Base-by-base conservation (phyloP, 2,888 invertebrate genomes). In the Clusia tigrina region DNA sequence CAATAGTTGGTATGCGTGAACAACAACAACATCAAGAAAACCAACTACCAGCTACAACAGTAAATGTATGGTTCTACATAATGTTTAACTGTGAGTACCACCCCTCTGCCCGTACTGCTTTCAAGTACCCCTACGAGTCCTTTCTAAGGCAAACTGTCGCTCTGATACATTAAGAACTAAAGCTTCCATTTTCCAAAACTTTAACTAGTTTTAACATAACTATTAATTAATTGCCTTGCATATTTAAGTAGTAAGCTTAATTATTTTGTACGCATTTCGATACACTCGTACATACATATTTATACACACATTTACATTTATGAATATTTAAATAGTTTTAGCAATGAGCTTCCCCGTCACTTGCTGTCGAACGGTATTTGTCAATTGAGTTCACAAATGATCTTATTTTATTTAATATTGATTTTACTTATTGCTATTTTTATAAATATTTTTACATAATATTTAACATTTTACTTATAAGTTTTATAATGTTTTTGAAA, bases 21-120 rank as follows among this genome's bases (percentile, higher is more conserved):
- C 5, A 12, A 32, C n/a, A n/a, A n/a, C n/a, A n/a, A n/a, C n/a
- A n/a, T n/a, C n/a, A n/a, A n/a, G n/a, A n/a, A 25, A 22, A 52
- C 20, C 37, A 51, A 32, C 5, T 61, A 38, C 57, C 42, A 62
- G 55, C 63, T 67, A 67, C 63, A 68, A 70, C 67, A 69, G 71
- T 66, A 62, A 72, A 76, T 81, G 78, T 79, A 81, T 78, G 81
- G 77, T 77, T 74, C 67, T 72, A 78, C 79, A 78, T 79, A 79
- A 78, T 76, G 73, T 72, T 68, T 65, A 70, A 68, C 74, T 76
- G 74, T 69, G 52, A 59, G 61, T 69, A 59, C 62, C 42, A 42
- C n/a, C n/a, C n/a, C n/a, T n/a, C n/a, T n/a, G n/a, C n/a, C n/a
- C n/a, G 58, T 52, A 57, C 12, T 42, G n/a, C 42, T 6, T 32